Percentiles rank a stretch among this genome's conserved stretches.
Evolutionary conservation across 2,888 invertebrate genomes (phyloP).

Genomic region (Acrocera orbiculus): DNA sequence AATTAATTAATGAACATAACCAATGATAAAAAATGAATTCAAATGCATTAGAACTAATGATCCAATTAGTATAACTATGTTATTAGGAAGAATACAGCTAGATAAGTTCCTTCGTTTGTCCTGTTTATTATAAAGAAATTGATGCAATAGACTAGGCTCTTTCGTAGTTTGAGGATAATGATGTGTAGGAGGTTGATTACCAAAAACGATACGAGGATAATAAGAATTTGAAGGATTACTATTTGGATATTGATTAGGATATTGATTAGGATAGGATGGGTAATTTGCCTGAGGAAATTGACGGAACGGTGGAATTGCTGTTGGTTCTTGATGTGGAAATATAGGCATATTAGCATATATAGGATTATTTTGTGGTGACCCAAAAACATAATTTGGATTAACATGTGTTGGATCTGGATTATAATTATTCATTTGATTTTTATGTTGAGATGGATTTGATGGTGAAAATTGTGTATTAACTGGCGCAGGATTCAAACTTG

Average conservation of each 20-base stretch:
- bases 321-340: constrained; percentile 28
- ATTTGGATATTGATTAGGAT: constrained; percentile 24
- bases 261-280: constrained; percentile 27
- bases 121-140: constrained; percentile 15
- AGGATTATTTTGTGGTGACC: constrained; percentile 26
- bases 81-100: constrained; percentile 11
- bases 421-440: constrained; percentile 17
- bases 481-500: constrained; percentile 13
- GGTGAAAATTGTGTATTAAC: constrained; percentile 17
- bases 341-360: constrained; percentile 29
- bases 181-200: constrained; percentile 27
- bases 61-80: constrained; percentile 1
- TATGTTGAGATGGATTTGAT: too few species aligned
- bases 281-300: constrained; percentile 31
- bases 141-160: constrained; percentile 23
- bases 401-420: constrained; percentile 25
- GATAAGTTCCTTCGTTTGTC: constrained; percentile 18
- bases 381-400: constrained; percentile 30
- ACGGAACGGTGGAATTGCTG: constrained; percentile 27
- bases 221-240: constrained; percentile 26
- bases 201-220: constrained; percentile 29
- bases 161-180: constrained; percentile 25
- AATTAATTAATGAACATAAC: too few species aligned
- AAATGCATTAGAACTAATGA: not conserved
- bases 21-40: constrained; percentile 3